Conservation (phyloP, 2,113 vertebrate species). For the Uropsilus gracilis region DNA sequence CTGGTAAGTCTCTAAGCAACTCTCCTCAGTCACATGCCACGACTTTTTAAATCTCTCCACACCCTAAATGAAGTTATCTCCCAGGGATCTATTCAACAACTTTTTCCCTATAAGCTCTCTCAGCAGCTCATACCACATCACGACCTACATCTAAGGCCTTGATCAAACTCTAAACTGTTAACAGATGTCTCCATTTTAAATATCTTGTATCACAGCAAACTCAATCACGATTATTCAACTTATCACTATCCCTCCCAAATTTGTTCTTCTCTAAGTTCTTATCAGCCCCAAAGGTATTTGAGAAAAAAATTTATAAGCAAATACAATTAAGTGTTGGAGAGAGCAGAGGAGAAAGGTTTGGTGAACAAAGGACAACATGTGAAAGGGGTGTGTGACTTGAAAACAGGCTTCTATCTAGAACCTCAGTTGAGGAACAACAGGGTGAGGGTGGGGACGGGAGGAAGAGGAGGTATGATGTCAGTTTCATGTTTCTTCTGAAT, state of each 20-base stretch:
- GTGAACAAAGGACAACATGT: not conserved
- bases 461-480: not conserved
- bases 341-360: not conserved
- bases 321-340: not conserved
- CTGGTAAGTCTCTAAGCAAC: not conserved
- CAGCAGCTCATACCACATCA: not conserved
- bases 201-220: slow-evolving; percentile 1
- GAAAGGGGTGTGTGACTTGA: not conserved
- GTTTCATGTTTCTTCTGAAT: not conserved
- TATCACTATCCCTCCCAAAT: not conserved
- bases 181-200: not conserved
- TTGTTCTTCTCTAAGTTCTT: slow-evolving; percentile 19
- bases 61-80: not conserved
- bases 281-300: not conserved
- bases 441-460: not conserved
- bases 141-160: not conserved
- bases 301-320: slow-evolving; percentile 12
- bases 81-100: not conserved
- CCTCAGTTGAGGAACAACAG: not conserved
- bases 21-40: not conserved
- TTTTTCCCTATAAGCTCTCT: not conserved
- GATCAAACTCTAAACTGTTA: slow-evolving; percentile 32
- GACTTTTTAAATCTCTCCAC: slow-evolving; percentile 33
- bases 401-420: not conserved
- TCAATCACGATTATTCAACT: not conserved